Base-by-base conservation (phyloP, 2,888 invertebrate species). In the Agonum fuliginosum region DNA sequence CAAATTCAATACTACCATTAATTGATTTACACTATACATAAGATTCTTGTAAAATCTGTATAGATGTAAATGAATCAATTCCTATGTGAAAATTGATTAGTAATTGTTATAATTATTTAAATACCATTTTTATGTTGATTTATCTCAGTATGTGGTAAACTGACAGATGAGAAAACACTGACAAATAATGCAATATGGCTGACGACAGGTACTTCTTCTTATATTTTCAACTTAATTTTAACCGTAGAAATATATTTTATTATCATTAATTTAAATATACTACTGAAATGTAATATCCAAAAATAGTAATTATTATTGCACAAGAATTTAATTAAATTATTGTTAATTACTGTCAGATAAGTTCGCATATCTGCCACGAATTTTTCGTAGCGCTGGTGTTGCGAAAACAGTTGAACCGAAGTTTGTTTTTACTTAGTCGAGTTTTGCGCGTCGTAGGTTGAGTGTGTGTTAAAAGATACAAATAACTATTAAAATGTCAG, bases 81-180 rank as follows among this genome's bases (percentile, higher is more conserved):
- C n/a, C 2, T 27, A n/a, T n/a, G n/a, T 22, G 12, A 71, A 48
- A 24, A 71, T 3, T 48, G n/a, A 2, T 22, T 27, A 48, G 8
- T 17, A 34, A 10, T 46, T 70, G 14, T 20, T 70, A 6, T 24
- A 71, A 30, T 17, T n/a, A 20, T 30, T 27, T 75, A 67, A 75
- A 67, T 75, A 75, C 75, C 75, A 75, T 75, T 75, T 48, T 75
- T 14, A 6, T 27, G 51, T 19, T 43, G 54, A 34, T 37, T 54
- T 43, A 37, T 72, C 58, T 54, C 51, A 20, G 46, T 69, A 24
- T 69, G 43, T 69, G 41, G 24, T 69, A 46, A 58, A 73, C 14
- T 75, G 75, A 75, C 75, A 75, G 67, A 41, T 65, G 43, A 65
- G 65, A 65, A 72, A 65, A 74, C 74, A 65, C 67, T 75, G 75